phyloP scores from a whole-genome alignment of 2,888 invertebrate species.

The Macrophya alboannulata region DNA sequence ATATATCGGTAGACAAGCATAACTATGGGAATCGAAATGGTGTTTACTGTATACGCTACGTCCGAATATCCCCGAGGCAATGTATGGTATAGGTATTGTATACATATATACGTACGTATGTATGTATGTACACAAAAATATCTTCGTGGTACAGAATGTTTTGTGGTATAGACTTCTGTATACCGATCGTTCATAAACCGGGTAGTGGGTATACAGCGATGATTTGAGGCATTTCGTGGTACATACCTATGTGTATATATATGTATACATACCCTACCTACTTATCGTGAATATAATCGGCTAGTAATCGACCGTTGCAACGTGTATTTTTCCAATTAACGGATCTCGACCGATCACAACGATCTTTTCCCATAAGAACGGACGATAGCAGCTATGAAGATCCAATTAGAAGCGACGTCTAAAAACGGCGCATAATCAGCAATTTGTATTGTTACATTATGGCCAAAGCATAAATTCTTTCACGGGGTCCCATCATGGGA shows the following conservation, averaged over 20 bases:
- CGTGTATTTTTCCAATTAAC: slow-evolving; percentile 55
- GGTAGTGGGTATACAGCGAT: not conserved
- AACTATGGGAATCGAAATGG: slow-evolving; percentile 39
- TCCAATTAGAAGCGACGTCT: slow-evolving; percentile 75
- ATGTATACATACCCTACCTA: not conserved
- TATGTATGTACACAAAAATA: not conserved
- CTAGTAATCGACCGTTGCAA: slow-evolving; percentile 16
- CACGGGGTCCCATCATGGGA: no score
- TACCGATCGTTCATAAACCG: not conserved
- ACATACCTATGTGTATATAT: no score
- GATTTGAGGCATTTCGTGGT: not conserved
- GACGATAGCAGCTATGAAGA: slow-evolving; percentile 59
- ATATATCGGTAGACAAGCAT: slow-evolving; percentile 6
- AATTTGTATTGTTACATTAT: slow-evolving; percentile 71
- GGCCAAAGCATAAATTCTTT: not conserved
- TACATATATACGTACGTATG: not conserved
- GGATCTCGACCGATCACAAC: slow-evolving; percentile 68
- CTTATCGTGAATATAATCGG: slow-evolving; percentile 37
- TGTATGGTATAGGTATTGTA: not conserved
- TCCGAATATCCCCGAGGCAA: not conserved
- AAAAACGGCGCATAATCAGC: slow-evolving; percentile 74
- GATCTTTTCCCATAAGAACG: slow-evolving; percentile 74
- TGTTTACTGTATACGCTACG: not conserved
- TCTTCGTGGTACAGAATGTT: not conserved
- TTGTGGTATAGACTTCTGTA: not conserved